Conservation (phyloP, 2,113 vertebrate genomes). For the Cryptoleucopteryx plumbea region DNA sequence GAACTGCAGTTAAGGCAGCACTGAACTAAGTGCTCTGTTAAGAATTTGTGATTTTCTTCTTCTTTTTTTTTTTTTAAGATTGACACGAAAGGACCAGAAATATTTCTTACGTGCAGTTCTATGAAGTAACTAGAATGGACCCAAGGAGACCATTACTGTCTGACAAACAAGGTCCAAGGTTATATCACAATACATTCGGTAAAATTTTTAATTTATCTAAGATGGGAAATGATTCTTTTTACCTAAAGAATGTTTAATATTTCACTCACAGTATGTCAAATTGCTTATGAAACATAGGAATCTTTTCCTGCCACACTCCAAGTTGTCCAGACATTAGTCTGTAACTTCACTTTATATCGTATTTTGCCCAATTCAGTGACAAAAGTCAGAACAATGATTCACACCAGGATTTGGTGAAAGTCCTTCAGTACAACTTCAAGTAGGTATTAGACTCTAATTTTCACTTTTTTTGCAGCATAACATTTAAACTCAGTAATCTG, state of each 20-base stretch:
- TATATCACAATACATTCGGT: background rate
- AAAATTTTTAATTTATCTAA: background rate
- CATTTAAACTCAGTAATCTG: background rate
- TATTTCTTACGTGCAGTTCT: background rate
- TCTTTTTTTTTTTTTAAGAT: background rate
- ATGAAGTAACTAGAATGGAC: background rate
- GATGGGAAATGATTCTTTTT: background rate
- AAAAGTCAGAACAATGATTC: background rate
- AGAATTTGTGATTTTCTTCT: background rate
- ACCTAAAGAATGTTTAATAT: background rate
- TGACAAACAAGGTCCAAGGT: background rate
- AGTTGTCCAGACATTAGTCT: background rate
- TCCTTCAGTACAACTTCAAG: background rate
- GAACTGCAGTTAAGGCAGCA: background rate
- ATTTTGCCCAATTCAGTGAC: background rate
- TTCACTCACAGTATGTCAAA: background rate
- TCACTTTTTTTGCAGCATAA: background rate
- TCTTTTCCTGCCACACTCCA: background rate
- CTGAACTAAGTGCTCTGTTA: background rate
- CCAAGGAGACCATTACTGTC: background rate
- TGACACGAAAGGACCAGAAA: background rate
- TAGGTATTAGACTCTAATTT: background rate
- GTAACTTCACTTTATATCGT: background rate
- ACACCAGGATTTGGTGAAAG: background rate
- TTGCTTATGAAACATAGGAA: background rate